phyloP scores from a whole-genome alignment of 1,140 invertebrate genomes.

The Sarcophaga peregrina region DNA sequence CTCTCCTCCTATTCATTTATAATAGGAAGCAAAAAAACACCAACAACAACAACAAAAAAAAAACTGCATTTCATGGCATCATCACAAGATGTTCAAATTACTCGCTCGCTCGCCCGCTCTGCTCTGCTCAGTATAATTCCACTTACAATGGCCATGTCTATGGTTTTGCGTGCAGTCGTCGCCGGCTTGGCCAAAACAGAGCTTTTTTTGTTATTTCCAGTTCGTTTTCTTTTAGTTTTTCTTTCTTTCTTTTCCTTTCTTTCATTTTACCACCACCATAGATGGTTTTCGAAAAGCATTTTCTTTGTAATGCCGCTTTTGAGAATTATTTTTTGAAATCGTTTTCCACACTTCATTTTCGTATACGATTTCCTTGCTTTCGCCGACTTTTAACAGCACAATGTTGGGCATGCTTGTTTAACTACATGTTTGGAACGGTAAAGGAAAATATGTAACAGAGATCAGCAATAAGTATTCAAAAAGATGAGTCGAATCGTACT shows the following conservation, averaged over 20 bases:
- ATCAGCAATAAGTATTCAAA: too few species aligned
- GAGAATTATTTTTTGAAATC: constrained; percentile 37
- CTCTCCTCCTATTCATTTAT: background rate
- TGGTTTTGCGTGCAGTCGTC: constrained; percentile 22
- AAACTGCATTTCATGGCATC: constrained; percentile 18
- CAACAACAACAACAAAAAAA: background rate
- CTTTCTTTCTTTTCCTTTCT: background rate
- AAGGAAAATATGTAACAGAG: too few species aligned
- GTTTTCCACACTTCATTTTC: constrained; percentile 40
- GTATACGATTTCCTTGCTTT: background rate
- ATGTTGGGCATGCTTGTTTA: too few species aligned
- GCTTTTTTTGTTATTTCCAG: background rate
- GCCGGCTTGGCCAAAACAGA: background rate
- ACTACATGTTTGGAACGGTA: too few species aligned
- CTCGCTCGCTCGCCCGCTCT: too few species aligned
- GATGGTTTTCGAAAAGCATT: constrained; percentile 32
- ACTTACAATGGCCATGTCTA: background rate
- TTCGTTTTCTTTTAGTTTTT: background rate
- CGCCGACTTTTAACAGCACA: background rate
- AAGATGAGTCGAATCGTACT: too few species aligned
- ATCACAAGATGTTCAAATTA: constrained; percentile 12
- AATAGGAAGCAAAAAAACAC: too few species aligned
- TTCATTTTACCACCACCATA: constrained; percentile 34
- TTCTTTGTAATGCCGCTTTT: constrained; percentile 40
- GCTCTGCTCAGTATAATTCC: background rate